Base-by-base conservation (phyloP, 1,140 invertebrate species). In the Odontomachus brunneus region DNA sequence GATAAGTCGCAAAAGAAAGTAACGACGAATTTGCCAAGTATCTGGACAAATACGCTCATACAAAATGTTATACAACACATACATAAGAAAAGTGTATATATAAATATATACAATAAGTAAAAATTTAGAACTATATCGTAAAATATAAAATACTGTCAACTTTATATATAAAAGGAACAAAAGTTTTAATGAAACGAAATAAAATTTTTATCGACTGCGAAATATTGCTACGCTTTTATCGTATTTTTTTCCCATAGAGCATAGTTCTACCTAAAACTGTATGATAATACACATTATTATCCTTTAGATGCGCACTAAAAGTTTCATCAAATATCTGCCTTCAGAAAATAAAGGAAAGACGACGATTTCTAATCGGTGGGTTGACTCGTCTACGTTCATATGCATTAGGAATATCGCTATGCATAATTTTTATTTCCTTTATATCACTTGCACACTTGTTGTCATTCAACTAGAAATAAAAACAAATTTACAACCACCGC, bases 81-180 rank as follows among this genome's bases (percentile, higher is more conserved):
- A 85, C 65, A 26, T 53, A 22, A 73, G 72, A 59, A 55, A 78
- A 66, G 24, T 72, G n/a, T 55, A 69, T 65, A 74, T 48, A 49
- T 62, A 72, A 55, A 44, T 29, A 71, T 55, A 55, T 73, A 78
- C 51, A 76, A 82, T 17, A 83, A 84, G 59, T 69, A 62, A 69
- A 88, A 87, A 73, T 89, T 89, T 88, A 7, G 67, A 85, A 88
- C 59, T 74, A 78, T 49, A 84, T 75, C 85, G 65, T 91, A 89
- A 91, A 92, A 87, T 89, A 91, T 91, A 91, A 92, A 91, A 92
- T 91, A 91, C 88, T 89, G 84, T 87, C 84, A 91, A 91, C 86
- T 86, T 89, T 87, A 67, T 89, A 90, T 83, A 83, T 84, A 83
- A 83, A 85, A 53, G 63, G 48, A 86, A 85, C 24, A 63, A 83